Conservation (phyloP, 2,797 vertebrate genomes). For the Chloroceryle inda region DNA sequence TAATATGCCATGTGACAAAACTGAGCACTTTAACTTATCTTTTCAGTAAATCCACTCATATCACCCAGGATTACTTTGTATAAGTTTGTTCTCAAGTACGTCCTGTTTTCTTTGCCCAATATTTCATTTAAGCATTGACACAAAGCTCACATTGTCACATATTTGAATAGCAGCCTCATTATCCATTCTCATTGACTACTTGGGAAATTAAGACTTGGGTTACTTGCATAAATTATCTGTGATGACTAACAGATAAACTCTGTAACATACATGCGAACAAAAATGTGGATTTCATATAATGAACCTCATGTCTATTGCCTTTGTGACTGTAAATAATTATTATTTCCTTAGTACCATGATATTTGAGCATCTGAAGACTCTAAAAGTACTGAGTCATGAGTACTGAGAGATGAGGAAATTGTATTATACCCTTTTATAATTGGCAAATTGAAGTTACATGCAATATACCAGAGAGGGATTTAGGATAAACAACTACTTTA, state of each 20-base stretch:
- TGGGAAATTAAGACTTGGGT: background rate
- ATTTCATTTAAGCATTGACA: background rate
- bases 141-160: background rate
- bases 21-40: background rate
- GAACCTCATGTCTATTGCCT: background rate
- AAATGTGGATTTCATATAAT: background rate
- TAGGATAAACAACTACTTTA: background rate
- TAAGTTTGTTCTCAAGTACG: background rate
- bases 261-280: background rate
- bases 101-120: background rate
- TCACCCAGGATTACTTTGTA: background rate
- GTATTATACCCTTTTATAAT: background rate
- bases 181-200: background rate
- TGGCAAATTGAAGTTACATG: background rate
- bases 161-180: background rate
- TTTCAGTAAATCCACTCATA: background rate
- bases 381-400: background rate
- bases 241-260: background rate
- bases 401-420: background rate
- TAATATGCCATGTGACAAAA: background rate
- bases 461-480: background rate
- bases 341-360: background rate
- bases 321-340: background rate
- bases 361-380: background rate
- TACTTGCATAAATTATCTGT: background rate